A percentile compares a stretch with the other conserved stretches of the same genome.
Conservation (phyloP, 2,113 vertebrate species). For the Stercorarius parasiticus region DNA sequence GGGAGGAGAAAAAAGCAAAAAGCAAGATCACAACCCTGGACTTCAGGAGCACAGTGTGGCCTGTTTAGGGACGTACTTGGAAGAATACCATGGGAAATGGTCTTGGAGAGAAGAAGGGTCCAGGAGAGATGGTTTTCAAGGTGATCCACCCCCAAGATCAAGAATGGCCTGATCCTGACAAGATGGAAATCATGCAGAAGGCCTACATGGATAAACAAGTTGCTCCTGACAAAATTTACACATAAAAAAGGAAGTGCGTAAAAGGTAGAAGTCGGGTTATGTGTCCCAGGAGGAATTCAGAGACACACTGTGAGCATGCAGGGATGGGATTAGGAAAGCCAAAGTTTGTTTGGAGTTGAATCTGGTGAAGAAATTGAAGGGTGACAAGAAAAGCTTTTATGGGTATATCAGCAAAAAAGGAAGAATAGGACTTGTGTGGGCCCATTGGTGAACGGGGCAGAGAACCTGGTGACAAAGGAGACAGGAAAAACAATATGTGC, state of each 20-base stretch:
- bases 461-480: neutral
- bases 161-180: neutral
- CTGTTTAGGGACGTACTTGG: neutral
- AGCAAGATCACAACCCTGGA: neutral
- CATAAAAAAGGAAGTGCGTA: neutral
- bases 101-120: neutral
- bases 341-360: neutral
- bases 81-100: neutral
- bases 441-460: neutral
- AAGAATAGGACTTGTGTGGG: neutral
- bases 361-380: neutral
- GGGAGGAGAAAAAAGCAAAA: neutral
- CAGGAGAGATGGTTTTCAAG: neutral
- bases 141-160: neutral
- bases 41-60: neutral
- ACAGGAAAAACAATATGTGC: neutral
- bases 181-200: neutral
- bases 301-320: neutral
- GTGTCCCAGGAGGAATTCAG: neutral
- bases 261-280: neutral
- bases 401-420: neutral
- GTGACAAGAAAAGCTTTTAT: neutral
- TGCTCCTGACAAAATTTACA: neutral
- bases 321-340: neutral
- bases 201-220: neutral